Conservation (phyloP, 2,888 invertebrate genomes). For the Heliconius erato region DNA sequence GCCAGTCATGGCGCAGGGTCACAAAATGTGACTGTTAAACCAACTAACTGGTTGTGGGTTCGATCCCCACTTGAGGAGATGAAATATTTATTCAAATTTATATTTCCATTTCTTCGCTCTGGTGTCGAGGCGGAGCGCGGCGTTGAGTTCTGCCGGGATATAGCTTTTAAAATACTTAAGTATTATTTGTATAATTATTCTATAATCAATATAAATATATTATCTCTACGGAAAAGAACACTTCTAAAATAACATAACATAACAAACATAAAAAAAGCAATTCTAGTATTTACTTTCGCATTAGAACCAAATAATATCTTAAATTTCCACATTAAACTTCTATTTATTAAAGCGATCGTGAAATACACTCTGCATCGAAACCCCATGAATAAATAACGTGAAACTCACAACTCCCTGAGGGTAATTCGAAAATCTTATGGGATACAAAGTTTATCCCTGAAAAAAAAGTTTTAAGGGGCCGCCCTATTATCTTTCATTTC, state of each 20-base stretch:
- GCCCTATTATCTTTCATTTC: slow-evolving; percentile 85
- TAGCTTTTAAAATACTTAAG: too few species aligned
- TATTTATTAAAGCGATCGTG: slow-evolving; percentile 30
- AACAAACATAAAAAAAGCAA: background rate
- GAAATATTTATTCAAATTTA: too few species aligned
- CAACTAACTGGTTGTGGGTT: too few species aligned
- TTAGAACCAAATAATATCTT: background rate
- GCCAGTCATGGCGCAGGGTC: too few species aligned
- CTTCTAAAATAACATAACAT: too few species aligned
- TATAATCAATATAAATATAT: background rate
- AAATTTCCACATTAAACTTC: slow-evolving; percentile 9
- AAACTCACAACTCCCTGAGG: slow-evolving; percentile 69
- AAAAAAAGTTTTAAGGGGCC: slow-evolving; percentile 76
- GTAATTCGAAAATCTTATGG: slow-evolving; percentile 80
- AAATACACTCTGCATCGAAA: slow-evolving; percentile 18
- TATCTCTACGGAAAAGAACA: background rate
- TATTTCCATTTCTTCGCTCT: too few species aligned
- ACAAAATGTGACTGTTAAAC: too few species aligned
- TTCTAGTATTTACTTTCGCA: background rate
- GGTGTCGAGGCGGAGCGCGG: too few species aligned
- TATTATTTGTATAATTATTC: too few species aligned
- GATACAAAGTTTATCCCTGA: slow-evolving; percentile 76
- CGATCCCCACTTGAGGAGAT: too few species aligned
- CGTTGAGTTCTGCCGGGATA: too few species aligned
- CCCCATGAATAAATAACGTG: slow-evolving; percentile 81